Conservation (phyloP, 1,140 invertebrate genomes). For the Mamestra configurata region DNA sequence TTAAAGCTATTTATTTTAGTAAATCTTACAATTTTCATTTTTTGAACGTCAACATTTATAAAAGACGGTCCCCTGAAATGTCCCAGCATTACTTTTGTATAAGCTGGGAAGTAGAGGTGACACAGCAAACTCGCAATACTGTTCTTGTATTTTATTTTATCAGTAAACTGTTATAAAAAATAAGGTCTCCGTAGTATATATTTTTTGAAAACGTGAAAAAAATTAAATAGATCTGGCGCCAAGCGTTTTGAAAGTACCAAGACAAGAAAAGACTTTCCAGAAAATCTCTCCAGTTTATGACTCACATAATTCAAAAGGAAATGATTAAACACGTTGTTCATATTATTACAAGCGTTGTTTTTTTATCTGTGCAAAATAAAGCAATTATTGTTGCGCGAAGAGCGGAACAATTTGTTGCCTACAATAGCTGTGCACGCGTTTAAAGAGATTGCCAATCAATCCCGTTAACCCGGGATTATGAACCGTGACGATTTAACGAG, state of each 20-base stretch:
- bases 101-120: too few species aligned
- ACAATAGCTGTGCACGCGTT: conserved; percentile 47
- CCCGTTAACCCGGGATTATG: conserved; percentile 62
- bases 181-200: too few species aligned
- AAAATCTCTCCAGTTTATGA: conserved; percentile 1
- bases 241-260: not conserved
- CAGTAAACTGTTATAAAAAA: too few species aligned
- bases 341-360: conserved; percentile 31
- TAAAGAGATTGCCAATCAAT: conserved; percentile 63
- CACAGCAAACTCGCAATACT: too few species aligned
- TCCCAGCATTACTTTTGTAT: too few species aligned
- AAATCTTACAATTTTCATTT: too few species aligned
- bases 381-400: conserved; percentile 59
- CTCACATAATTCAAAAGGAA: not conserved
- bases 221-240: too few species aligned
- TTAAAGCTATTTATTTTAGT: too few species aligned
- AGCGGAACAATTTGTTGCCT: conserved; percentile 56
- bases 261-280: not conserved
- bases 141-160: too few species aligned
- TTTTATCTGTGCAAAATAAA: conserved; percentile 52
- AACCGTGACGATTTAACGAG: conserved; percentile 75
- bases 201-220: not conserved
- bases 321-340: not conserved
- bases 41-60: too few species aligned
- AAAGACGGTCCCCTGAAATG: too few species aligned